Evolutionary conservation across 1,140 invertebrate genomes (phyloP).

Genomic region (Drosophila obscura): DNA sequence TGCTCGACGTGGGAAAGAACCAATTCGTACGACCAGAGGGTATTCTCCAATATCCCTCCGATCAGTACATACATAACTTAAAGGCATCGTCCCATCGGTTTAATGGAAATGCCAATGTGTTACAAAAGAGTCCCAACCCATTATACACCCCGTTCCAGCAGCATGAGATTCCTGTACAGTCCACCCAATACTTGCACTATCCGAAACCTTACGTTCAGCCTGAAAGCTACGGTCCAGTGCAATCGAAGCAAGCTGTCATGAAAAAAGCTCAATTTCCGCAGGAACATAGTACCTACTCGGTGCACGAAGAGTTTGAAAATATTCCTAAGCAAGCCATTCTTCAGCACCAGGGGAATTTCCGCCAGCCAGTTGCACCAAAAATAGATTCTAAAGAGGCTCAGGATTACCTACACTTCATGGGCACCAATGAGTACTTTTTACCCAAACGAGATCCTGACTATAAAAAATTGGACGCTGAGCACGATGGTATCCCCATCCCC

Average conservation of each 20-base stretch:
- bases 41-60: conserved; percentile 40
- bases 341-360: conserved; percentile 31
- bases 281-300: conserved; percentile 53
- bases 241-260: conserved; percentile 31
- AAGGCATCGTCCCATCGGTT: conserved; percentile 63
- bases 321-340: conserved; percentile 18
- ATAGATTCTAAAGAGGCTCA: conserved; percentile 67
- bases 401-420: conserved; percentile 76
- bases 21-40: conserved; percentile 51
- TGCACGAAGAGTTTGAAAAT: conserved; percentile 70
- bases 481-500: conserved; percentile 22
- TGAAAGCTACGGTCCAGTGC: conserved; percentile 26
- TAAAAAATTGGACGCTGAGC: conserved; percentile 63
- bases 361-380: conserved; percentile 13
- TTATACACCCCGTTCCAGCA: conserved; percentile 51
- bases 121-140: conserved; percentile 50
- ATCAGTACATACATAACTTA: conserved; percentile 70
- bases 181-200: conserved; percentile 44
- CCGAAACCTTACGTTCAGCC: conserved; percentile 28
- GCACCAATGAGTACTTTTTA: conserved; percentile 78
- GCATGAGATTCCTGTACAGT: conserved; percentile 66
- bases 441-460: conserved; percentile 74
- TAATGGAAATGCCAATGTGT: conserved; percentile 53
- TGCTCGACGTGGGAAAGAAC: conserved; percentile 66
- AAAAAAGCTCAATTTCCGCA: conserved; percentile 21